These are phyloP conservation scores for Agonum fuliginosum DNA, from an alignment of 2,888 invertebrate genomes.

Conservation along the genomic window DNA sequence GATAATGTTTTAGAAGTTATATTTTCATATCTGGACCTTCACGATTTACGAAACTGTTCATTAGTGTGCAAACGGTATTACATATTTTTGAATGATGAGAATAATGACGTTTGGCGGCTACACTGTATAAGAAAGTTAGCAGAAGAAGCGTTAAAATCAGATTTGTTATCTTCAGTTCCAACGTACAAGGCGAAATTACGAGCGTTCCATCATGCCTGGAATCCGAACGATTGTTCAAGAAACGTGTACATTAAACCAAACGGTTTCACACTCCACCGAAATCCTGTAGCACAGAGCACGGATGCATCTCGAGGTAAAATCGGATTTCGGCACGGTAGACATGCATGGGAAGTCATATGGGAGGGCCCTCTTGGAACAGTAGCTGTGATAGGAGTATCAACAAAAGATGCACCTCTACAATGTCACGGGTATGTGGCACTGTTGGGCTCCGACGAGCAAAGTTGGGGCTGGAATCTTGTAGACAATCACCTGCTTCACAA, in stretches of 20 bases:
- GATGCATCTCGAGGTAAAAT: conserved; percentile 95
- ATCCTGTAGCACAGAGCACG: conserved; percentile 98
- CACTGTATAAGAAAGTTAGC: conserved; percentile 91
- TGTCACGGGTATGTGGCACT: conserved; percentile 97
- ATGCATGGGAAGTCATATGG: conserved; percentile 99
- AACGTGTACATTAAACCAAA: conserved; percentile 98
- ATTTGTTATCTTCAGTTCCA: conserved; percentile 89
- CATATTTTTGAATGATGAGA: conserved; percentile 91
- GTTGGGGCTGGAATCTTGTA: conserved; percentile 99
- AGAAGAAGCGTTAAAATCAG: conserved; percentile 91
- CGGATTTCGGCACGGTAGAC: conserved; percentile 92
- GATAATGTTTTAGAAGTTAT: conserved; percentile 91
- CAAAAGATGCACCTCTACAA: conserved; percentile 94
- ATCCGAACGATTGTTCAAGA: conserved; percentile 96
- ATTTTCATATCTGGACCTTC: conserved; percentile 92
- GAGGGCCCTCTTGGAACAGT: conserved; percentile 98
- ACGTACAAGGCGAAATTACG: conserved; percentile 95
- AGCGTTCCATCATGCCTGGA: conserved; percentile 97
- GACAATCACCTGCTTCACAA: conserved; percentile 98
- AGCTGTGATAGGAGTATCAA: conserved; percentile 96
- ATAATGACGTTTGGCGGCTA: conserved; percentile 95
- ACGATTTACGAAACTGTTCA: conserved; percentile 91
- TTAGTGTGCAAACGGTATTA: conserved; percentile 96
- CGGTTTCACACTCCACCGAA: conserved; percentile 97
- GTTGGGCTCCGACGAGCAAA: conserved; percentile 95